Evolutionary conservation across 2,888 invertebrate species (phyloP).

Genomic region (Hirtodrosophila alboralis): DNA sequence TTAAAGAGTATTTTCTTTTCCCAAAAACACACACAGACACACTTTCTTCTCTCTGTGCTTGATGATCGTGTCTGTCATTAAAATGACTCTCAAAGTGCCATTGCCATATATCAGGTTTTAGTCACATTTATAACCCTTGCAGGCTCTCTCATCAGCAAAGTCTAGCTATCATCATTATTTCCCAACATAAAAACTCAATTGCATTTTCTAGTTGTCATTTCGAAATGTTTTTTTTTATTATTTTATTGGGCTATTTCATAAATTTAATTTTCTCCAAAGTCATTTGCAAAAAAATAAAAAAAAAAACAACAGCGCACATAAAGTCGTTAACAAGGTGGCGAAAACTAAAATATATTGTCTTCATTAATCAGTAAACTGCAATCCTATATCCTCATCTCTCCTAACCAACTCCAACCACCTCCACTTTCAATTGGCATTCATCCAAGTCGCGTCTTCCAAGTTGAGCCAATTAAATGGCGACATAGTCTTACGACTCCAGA

Average conservation of each 20-base stretch:
- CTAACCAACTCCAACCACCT: too few species aligned
- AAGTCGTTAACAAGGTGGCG: constrained; percentile 60
- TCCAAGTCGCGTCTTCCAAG: constrained; percentile 56
- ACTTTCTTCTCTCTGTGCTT: constrained; percentile 7
- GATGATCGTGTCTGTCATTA: constrained; percentile 7
- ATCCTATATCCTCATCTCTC: too few species aligned
- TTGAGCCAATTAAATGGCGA: constrained; percentile 76
- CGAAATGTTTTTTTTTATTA: constrained; percentile 21
- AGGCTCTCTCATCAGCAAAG: constrained; percentile 9
- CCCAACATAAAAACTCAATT: constrained; percentile 6
- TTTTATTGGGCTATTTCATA: constrained; percentile 64
- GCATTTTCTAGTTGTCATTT: constrained; percentile 21
- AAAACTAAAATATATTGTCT: constrained; percentile 43
- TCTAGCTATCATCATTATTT: constrained; percentile 21
- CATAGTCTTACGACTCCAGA: constrained; percentile 42
- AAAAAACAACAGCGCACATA: constrained; percentile 35
- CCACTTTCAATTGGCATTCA: constrained; percentile 47
- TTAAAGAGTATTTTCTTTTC: constrained; percentile 17
- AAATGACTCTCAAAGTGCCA: constrained; percentile 28
- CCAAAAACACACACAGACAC: too few species aligned
- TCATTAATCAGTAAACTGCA: constrained; percentile 68
- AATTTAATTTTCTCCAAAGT: constrained; percentile 58
- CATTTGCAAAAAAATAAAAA: constrained; percentile 27
- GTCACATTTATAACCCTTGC: constrained; percentile 56
- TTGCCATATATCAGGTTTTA: constrained; percentile 45